Conservation (phyloP, 2,113 vertebrate species). For the Cacatua alba region DNA sequence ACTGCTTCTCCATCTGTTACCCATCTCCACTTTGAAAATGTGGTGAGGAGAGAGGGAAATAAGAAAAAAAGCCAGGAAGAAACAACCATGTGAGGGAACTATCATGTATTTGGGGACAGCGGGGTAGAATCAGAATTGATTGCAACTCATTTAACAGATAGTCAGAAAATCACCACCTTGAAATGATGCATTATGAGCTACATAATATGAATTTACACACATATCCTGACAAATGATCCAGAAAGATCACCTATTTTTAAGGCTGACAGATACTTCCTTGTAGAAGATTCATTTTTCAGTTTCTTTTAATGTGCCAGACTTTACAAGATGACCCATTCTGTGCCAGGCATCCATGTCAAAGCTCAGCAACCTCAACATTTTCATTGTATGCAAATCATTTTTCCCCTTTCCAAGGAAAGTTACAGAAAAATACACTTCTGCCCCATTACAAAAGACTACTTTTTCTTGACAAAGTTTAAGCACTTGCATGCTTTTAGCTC, state of each 20-base stretch:
- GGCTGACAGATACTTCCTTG: not conserved
- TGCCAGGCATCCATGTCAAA: not conserved
- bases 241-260: slow-evolving; percentile 7
- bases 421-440: not conserved
- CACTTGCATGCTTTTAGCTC: not conserved
- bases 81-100: not conserved
- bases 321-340: not conserved
- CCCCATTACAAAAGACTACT: not conserved
- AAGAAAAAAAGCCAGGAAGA: not conserved
- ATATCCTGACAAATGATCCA: not conserved
- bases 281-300: not conserved
- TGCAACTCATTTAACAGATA: not conserved
- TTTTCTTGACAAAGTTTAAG: not conserved
- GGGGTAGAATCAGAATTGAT: not conserved
- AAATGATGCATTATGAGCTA: not conserved
- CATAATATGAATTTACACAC: not conserved
- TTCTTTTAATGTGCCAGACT: not conserved
- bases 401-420: not conserved
- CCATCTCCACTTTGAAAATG: not conserved
- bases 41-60: rapidly evolving
- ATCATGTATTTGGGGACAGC: not conserved
- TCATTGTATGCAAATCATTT: not conserved
- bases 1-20: not conserved
- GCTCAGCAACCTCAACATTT: not conserved
- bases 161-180: slow-evolving; percentile 5